Base-by-base conservation (phyloP, 1,140 invertebrate species). In the Odontomachus brunneus region DNA sequence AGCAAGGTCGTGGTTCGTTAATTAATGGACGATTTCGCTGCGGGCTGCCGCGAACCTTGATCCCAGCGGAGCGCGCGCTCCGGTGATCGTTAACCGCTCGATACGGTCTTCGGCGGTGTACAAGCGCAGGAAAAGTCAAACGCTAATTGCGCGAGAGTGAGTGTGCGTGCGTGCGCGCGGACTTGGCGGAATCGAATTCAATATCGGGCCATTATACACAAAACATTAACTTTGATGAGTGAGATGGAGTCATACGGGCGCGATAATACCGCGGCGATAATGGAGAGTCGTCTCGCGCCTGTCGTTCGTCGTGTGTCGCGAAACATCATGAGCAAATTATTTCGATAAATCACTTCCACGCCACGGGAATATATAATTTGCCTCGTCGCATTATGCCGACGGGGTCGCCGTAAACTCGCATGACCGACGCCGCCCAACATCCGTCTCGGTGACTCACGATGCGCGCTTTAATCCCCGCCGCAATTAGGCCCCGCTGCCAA, bases 21-120 rank as follows among this genome's bases (percentile, higher is more conserved):
- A 88, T 84, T 84, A 82, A 82, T 67, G 74, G 55, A 81, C 60
- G 33, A 63, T 78, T 67, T 80, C 19, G 26, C 57, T n/a, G 26
- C 44, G 49, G 24, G n/a, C 14, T 53, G n/a, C 60, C 55, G 22
- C 65, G 82, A 84, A 84, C 66, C 44, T 33, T 80, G 74, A 74
- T 53, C 57, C 53, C 24, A 19, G 12, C 24, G 9, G 0, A 51
- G 2, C n/a, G 49, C 22, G 44, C 22, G 22, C 29, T 14, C 19
- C 38, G 15, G 1, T 0, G 44, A 74, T 72, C 78, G 9, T 82
- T 55, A 84, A 65, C 38, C 7, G 22, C 53, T 69, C 65, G 66
- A 57, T 63, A 59, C 17, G 22, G 66, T 71, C 22, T 33, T 17
- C 3, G 38, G 0, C 38, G 22, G 55, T 22, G 55, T 19, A 62